phyloP scores from a whole-genome alignment of 2,888 invertebrate species.

The Parapristionchus giblindavisi region DNA sequence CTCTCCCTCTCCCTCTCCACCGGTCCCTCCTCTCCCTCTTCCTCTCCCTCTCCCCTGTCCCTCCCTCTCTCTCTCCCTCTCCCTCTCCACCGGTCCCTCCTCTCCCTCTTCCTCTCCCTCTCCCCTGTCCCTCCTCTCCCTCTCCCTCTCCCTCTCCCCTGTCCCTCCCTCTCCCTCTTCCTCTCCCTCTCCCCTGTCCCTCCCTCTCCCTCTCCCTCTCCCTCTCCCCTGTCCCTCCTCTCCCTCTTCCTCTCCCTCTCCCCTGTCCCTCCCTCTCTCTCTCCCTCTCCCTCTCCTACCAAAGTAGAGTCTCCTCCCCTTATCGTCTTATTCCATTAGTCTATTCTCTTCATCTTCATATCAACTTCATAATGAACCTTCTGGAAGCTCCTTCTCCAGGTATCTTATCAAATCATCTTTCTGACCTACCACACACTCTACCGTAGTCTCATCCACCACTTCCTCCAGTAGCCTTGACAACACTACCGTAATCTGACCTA shows the following conservation, averaged over 20 bases:
- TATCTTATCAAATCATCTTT: neutral
- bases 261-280: neutral
- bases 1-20: neutral
- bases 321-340: neutral
- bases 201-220: neutral
- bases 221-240: neutral
- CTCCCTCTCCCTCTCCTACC: neutral
- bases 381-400: conserved; percentile 22
- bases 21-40: neutral
- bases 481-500: no score
- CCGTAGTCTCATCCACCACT: no score
- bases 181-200: neutral
- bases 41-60: neutral
- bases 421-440: neutral
- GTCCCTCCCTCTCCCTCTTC: neutral
- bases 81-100: neutral
- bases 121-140: neutral
- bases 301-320: no score
- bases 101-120: neutral
- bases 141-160: neutral
- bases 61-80: neutral
- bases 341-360: neutral
- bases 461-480: conserved; percentile 1
- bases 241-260: neutral
- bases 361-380: conserved; percentile 9